Evolutionary conservation across 2,113 vertebrate genomes (phyloP).

Genomic region (Aramus guarauna): DNA sequence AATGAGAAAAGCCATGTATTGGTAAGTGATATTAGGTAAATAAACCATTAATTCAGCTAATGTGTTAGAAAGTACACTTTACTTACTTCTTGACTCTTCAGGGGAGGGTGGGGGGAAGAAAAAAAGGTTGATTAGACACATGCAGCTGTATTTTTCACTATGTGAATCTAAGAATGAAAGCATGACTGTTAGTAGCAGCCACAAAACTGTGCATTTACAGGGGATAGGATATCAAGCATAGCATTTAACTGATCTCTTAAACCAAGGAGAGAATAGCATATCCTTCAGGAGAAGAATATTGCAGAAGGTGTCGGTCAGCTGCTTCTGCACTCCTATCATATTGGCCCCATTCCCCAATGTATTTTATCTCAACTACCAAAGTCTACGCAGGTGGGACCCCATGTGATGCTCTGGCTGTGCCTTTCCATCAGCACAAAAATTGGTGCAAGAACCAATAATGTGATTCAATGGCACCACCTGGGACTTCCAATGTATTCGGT

Average conservation of each 20-base stretch:
- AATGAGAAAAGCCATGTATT: not conserved
- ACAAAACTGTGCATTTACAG: not conserved
- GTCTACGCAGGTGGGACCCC: not conserved
- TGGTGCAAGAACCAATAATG: not conserved
- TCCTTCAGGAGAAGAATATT: not conserved
- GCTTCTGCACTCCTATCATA: not conserved
- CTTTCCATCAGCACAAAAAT: not conserved
- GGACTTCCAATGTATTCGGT: not conserved
- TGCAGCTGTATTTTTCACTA: constrained; percentile 39
- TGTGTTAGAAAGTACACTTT: constrained; percentile 13
- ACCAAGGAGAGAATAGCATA: not conserved
- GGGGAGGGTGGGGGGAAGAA: not conserved
- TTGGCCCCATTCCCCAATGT: not conserved
- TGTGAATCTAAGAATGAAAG: constrained; percentile 32
- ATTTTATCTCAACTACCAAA: not conserved
- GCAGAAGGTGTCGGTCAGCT: not conserved
- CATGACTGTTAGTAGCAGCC: constrained; percentile 36
- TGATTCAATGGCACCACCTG: not conserved
- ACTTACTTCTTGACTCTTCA: constrained; percentile 81
- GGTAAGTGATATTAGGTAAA: not conserved
- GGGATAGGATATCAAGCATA: not conserved
- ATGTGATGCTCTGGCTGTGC: not conserved
- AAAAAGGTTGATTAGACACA: constrained; percentile 44
- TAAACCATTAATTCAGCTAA: not conserved
- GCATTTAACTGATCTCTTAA: not conserved